phyloP scores from a whole-genome alignment of 2,888 invertebrate genomes.

The Eupithecia dodoneata region DNA sequence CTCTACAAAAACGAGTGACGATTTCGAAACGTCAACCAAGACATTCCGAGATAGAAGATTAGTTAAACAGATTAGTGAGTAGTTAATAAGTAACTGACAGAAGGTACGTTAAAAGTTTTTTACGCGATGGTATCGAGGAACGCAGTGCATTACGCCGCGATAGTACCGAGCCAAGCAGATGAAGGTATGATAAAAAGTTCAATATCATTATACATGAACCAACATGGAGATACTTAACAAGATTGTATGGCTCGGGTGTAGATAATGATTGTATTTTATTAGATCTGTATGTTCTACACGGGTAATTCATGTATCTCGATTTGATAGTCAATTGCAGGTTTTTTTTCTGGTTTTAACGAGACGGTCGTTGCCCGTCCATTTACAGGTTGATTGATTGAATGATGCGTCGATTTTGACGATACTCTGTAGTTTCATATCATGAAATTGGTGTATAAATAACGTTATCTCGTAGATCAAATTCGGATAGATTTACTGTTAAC shows the following conservation, averaged over 20 bases:
- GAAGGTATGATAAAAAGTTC: conserved; percentile 70
- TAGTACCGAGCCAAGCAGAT: conserved; percentile 67
- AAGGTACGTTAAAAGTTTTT: conserved; percentile 60
- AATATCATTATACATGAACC: conserved; percentile 74
- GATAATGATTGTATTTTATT: conserved; percentile 75
- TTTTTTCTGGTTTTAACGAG: conserved; percentile 38
- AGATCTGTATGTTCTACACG: conserved; percentile 60
- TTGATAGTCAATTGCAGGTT: conserved; percentile 47
- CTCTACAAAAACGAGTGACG: conserved; percentile 63
- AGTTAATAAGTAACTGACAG: conserved; percentile 56
- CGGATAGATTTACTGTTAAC: not conserved
- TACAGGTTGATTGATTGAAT: conserved; percentile 32
- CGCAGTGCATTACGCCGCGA: conserved; percentile 64
- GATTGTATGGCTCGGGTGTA: conserved; percentile 68
- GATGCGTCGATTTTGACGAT: conserved; percentile 22
- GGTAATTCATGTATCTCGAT: conserved; percentile 59
- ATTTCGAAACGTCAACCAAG: conserved; percentile 72
- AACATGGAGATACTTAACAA: conserved; percentile 71
- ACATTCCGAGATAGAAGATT: conserved; percentile 75
- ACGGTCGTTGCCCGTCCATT: conserved; percentile 23
- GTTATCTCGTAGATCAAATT: not conserved
- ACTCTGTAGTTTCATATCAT: conserved; percentile 8
- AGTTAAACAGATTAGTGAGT: conserved; percentile 47
- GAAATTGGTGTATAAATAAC: conserved; percentile 1
- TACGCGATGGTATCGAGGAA: conserved; percentile 66